Evolutionary conservation across 2,113 vertebrate genomes (phyloP).

Genomic region (Otis tarda): DNA sequence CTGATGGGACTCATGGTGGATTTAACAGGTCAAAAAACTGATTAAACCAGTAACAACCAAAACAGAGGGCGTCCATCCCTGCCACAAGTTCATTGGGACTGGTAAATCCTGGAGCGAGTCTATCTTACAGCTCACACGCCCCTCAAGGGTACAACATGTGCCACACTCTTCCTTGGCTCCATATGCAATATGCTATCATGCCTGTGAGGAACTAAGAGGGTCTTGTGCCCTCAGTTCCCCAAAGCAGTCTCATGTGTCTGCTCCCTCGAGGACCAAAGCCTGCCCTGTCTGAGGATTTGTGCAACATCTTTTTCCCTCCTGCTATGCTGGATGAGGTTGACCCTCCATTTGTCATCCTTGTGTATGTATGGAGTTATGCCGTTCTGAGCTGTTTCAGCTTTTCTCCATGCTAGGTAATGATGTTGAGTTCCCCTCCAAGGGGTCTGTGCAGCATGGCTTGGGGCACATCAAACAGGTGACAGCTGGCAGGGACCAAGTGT

Average conservation of each 20-base stretch:
- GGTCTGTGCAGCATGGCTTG: background rate
- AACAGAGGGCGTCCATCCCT: background rate
- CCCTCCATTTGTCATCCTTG: fast-evolving
- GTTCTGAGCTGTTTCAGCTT: background rate
- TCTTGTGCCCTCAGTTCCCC: background rate
- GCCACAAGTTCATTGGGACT: background rate
- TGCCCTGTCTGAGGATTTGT: background rate
- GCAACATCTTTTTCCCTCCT: background rate
- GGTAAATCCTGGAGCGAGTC: background rate
- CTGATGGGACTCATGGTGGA: too few species aligned
- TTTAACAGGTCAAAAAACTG: background rate
- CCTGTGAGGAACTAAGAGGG: background rate
- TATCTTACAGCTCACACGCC: background rate
- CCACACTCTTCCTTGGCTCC: background rate
- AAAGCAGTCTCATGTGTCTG: background rate
- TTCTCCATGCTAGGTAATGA: background rate
- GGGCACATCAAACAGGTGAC: background rate
- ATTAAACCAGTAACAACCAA: background rate
- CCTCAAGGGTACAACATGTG: background rate
- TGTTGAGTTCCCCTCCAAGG: background rate
- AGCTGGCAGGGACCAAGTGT: background rate
- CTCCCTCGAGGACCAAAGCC: background rate
- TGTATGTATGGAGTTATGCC: fast-evolving
- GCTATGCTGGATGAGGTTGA: fast-evolving
- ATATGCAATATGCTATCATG: too few species aligned